Percentiles rank a stretch among this genome's conserved stretches.
Evolutionary conservation across 2,113 vertebrate genomes (phyloP).

Genomic region (Crotalus viridis): DNA sequence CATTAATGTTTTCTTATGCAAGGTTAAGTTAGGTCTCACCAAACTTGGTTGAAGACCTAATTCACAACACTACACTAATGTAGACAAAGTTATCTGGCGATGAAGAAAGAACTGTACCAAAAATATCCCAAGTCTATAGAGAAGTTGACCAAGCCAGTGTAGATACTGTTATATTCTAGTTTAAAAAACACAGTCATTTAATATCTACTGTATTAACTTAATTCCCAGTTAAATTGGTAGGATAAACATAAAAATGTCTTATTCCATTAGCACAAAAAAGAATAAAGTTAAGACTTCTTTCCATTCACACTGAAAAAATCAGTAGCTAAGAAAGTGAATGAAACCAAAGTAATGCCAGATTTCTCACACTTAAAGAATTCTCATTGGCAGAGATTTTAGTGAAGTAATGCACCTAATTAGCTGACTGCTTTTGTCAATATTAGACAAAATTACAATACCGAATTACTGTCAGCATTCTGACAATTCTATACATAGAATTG

Average conservation of each 20-base stretch:
- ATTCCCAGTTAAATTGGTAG: not conserved
- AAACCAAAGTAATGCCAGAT: not conserved
- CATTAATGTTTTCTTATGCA: not conserved
- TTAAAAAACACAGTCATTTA: not conserved
- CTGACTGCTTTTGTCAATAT: not conserved
- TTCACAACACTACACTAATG: not conserved
- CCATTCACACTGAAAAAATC: not conserved
- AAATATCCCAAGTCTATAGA: not conserved
- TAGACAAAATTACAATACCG: not conserved
- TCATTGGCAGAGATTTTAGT: not conserved
- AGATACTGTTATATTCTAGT: not conserved
- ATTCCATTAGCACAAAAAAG: too few species aligned
- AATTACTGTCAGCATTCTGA: not conserved
- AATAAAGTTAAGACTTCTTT: not conserved
- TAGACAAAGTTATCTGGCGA: not conserved
- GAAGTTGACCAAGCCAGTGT: not conserved
- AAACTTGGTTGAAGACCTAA: not conserved
- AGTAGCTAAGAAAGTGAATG: not conserved
- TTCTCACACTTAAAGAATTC: not conserved
- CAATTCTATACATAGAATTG: not conserved
- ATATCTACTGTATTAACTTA: not conserved
- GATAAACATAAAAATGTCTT: not conserved
- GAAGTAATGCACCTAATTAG: not conserved
- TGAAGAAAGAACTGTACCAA: not conserved
- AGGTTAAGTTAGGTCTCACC: not conserved